Conservation (phyloP, 2,888 invertebrate species). For the Steromphala cineraria region DNA sequence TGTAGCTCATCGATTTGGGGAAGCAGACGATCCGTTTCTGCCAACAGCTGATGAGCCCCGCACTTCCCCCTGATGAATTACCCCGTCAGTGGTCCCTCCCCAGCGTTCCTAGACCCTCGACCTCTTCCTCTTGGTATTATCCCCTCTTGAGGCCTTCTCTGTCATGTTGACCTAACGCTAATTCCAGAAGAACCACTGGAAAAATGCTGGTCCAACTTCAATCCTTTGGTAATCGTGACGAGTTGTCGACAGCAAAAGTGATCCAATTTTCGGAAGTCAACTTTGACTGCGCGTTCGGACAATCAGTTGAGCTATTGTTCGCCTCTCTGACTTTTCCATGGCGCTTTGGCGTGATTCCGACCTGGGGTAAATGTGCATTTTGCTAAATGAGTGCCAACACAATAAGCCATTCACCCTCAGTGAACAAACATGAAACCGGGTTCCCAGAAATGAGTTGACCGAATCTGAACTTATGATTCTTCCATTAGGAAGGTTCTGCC, state of each 20-base stretch:
- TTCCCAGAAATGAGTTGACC: background rate
- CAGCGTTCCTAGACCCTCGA: background rate
- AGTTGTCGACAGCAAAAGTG: background rate
- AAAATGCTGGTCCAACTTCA: background rate
- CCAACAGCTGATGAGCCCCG: background rate
- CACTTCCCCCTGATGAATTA: background rate
- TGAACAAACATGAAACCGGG: background rate
- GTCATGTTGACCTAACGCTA: background rate
- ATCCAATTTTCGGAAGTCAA: constrained; percentile 2
- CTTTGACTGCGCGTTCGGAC: background rate
- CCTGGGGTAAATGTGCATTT: background rate
- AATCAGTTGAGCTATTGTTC: background rate
- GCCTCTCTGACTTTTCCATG: background rate
- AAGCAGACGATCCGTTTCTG: background rate
- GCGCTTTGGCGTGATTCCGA: background rate
- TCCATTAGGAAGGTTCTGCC: background rate
- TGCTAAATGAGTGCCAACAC: background rate
- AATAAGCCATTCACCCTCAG: background rate
- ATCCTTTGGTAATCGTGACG: background rate
- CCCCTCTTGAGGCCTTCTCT: background rate
- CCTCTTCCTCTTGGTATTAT: background rate
- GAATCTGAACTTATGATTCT: background rate
- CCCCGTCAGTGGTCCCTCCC: background rate
- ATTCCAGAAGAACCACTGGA: background rate
- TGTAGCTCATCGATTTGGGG: background rate